Conservation (phyloP, 2,113 vertebrate species). For the Patagioenas fasciata region DNA sequence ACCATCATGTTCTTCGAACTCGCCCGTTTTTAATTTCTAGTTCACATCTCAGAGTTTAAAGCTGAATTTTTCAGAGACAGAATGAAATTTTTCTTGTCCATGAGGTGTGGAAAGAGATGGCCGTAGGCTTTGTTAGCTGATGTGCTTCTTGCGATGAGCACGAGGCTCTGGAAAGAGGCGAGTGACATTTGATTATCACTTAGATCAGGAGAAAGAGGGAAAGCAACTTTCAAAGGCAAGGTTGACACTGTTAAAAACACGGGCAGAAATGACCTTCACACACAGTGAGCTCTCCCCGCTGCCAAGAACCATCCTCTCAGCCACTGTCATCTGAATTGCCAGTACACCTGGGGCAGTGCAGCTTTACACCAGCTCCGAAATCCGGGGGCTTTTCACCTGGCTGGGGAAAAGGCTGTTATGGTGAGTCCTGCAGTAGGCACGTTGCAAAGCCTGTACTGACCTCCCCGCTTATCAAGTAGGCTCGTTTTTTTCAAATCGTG, state of each 20-base stretch:
- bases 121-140: neutral
- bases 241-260: slow-evolving; percentile 21
- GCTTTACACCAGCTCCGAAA: neutral
- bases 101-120: neutral
- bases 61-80: neutral
- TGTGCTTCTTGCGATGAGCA: neutral
- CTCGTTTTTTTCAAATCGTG: neutral
- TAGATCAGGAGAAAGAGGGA: slow-evolving; percentile 25
- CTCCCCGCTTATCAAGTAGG: neutral
- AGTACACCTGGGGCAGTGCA: slow-evolving; percentile 36
- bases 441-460: neutral
- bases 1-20: neutral
- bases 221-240: slow-evolving; percentile 56
- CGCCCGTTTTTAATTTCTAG: neutral
- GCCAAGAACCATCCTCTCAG: slow-evolving; percentile 50
- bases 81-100: neutral
- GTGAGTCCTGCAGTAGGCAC: neutral
- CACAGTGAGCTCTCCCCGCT: slow-evolving; percentile 31
- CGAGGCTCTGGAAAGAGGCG: neutral
- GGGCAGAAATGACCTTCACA: slow-evolving; percentile 62
- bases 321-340: slow-evolving; percentile 29
- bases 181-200: slow-evolving; percentile 59
- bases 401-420: neutral
- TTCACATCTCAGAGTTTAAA: neutral
- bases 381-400: neutral